Evolutionary conservation across 2,888 invertebrate genomes (phyloP).

Genomic region (Yponomeuta malinellus): DNA sequence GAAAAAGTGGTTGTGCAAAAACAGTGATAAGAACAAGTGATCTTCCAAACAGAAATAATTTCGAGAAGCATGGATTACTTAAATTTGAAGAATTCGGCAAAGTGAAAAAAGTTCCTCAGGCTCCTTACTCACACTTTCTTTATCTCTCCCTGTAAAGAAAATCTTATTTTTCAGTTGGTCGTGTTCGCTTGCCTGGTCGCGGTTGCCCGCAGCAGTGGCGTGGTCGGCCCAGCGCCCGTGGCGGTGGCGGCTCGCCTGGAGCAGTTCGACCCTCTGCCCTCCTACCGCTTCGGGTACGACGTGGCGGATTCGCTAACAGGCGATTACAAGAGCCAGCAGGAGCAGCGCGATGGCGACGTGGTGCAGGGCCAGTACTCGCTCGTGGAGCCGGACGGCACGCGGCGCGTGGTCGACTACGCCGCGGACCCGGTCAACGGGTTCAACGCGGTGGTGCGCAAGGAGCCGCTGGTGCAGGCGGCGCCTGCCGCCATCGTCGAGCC

Average conservation of each 20-base stretch:
- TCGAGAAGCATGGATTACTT: too few species aligned
- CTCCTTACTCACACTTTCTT: background rate
- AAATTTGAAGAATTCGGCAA: too few species aligned
- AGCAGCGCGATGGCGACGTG: constrained; percentile 72
- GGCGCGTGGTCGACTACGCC: constrained; percentile 56
- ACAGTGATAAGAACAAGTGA: background rate
- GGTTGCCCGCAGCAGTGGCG: constrained; percentile 48
- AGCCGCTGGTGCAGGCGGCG: constrained; percentile 47
- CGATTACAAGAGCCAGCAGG: constrained; percentile 64
- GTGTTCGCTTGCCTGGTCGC: constrained; percentile 60
- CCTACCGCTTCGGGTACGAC: constrained; percentile 69
- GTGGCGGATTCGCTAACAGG: constrained; percentile 64
- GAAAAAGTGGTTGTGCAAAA: constrained; percentile 23
- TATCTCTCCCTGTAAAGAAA: background rate
- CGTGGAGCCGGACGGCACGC: constrained; percentile 61
- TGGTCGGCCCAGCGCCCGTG: constrained; percentile 35
- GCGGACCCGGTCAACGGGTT: constrained; percentile 57
- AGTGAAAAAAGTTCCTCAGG: too few species aligned
- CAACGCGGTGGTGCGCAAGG: constrained; percentile 62
- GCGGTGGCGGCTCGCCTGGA: constrained; percentile 48
- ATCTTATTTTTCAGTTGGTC: constrained; percentile 47
- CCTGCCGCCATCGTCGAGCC: constrained; percentile 55
- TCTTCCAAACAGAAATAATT: background rate
- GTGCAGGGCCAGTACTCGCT: constrained; percentile 66
- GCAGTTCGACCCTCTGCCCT: constrained; percentile 68